phyloP scores from a whole-genome alignment of 2,888 invertebrate species.

The Caenorhabditis japonica region DNA sequence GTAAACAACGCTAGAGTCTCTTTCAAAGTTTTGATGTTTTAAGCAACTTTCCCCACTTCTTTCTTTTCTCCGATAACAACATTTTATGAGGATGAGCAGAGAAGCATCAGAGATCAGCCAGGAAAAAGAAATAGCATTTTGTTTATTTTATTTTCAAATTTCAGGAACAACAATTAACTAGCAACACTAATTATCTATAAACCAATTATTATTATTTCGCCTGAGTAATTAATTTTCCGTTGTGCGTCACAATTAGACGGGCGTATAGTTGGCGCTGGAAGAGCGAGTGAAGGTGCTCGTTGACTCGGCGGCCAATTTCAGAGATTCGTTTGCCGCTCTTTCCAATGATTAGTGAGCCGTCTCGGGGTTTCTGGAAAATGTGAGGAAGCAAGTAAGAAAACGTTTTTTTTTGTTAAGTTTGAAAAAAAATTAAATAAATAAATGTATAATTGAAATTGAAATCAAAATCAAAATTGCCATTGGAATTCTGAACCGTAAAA shows the following conservation, averaged over 20 bases:
- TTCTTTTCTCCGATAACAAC: not conserved
- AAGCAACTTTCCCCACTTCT: too few species aligned
- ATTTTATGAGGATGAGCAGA: not conserved
- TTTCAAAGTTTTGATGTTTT: too few species aligned
- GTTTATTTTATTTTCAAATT: too few species aligned
- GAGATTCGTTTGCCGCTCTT: slow-evolving; percentile 51
- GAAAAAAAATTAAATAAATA: not conserved
- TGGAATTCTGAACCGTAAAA: too few species aligned
- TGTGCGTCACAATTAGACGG: slow-evolving; percentile 59
- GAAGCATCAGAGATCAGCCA: slow-evolving; percentile 1
- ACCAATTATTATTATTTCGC: slow-evolving; percentile 29
- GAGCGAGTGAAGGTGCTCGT: slow-evolving; percentile 63
- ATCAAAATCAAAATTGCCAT: too few species aligned
- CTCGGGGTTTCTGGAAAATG: slow-evolving; percentile 59
- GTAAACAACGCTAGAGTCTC: too few species aligned
- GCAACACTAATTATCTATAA: too few species aligned
- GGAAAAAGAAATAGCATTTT: too few species aligned
- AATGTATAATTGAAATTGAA: not conserved
- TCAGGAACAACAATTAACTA: too few species aligned
- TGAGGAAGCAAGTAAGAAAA: not conserved
- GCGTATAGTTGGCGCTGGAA: slow-evolving; percentile 66
- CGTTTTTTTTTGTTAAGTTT: not conserved
- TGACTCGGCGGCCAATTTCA: slow-evolving; percentile 62
- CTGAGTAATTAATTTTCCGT: slow-evolving; percentile 57
- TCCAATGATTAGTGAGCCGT: slow-evolving; percentile 62